Base-by-base conservation (phyloP, 2,888 invertebrate species). In the Chalcosyrphus nemorum region DNA sequence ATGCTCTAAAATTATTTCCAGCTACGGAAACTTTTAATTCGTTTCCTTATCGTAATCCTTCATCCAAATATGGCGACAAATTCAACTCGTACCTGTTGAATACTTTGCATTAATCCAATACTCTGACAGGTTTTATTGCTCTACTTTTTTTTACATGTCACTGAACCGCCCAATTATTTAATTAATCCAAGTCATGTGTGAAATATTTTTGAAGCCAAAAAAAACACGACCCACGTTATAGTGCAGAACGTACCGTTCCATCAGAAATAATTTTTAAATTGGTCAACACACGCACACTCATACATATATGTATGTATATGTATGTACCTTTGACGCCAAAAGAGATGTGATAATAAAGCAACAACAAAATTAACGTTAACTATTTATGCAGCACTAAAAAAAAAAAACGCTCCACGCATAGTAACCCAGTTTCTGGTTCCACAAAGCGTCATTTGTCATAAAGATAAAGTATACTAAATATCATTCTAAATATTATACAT, bases 361-460 rank as follows among this genome's bases (percentile, higher is more conserved):
- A 47, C 52, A 66, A 71, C 38, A 54, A 65, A 65, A 17, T 63
- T 32, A 54, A 13, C 24, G 32, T 24, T n/a, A 45, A 77, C 70
- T 70, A 77, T 61, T 77, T 70, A 77, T 70, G 77, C 70, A 61
- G 68, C 61, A 77, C 61, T 57, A 56, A 65, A 63, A 43, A 35
- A 35, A 6, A 9, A 19, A 0, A 17, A 43, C 13, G 5, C 43
- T 56, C 61, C 3, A 63, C 13, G 38, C 47, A 50, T 74, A 74
- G 82, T 82, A 84, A 84, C 84, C 84, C 63, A 84, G 68, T 70
- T 84, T 57, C 38, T 41, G 15, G 24, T 68, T 77, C 45, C 47
- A 35, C 47, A 56, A 7, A 43, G n/a, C 47, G 32, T 54, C 32
- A 29, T 63, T 21, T 43, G 43, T 54, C 59, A 47, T 27, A 65